A percentile compares a stretch with the other conserved stretches of the same genome.
These are phyloP conservation scores for Drosophila austrosaltans DNA, from an alignment of 2,888 invertebrate genomes.

Conservation along the genomic window DNA sequence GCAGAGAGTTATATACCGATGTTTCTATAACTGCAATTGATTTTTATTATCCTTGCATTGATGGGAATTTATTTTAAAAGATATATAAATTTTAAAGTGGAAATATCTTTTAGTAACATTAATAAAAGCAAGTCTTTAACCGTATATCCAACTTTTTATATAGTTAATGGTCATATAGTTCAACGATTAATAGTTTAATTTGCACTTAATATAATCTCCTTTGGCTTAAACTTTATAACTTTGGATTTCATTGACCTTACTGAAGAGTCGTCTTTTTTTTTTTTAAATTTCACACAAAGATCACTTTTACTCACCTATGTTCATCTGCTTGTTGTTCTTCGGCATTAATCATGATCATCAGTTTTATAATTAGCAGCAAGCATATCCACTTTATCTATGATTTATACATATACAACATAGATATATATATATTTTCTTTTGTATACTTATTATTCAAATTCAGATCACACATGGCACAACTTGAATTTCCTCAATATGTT, in stretches of 20 bases:
- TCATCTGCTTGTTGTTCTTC: constrained; percentile 63
- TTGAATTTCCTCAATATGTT: constrained; percentile 37
- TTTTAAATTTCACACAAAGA: background rate
- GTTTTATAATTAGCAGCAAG: constrained; percentile 47
- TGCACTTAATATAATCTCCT: too few relatives aligned
- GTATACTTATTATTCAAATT: constrained; percentile 1
- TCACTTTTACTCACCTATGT: constrained; percentile 56
- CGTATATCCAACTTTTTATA: too few relatives aligned
- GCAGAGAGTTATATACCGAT: too few relatives aligned
- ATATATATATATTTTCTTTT: background rate
- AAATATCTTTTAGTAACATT: too few relatives aligned
- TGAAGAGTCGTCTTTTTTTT: background rate
- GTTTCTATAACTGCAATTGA: too few relatives aligned
- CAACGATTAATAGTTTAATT: too few relatives aligned
- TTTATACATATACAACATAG: constrained; percentile 8
- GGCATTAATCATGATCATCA: constrained; percentile 26
- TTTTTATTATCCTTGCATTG: too few relatives aligned
- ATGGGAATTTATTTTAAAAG: too few relatives aligned
- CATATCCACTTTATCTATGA: constrained; percentile 51
- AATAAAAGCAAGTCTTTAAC: too few relatives aligned
- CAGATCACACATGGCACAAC: constrained; percentile 29
- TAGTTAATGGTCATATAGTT: too few relatives aligned
- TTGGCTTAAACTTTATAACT: too few relatives aligned
- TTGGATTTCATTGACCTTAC: background rate
- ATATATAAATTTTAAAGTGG: too few relatives aligned